These are phyloP conservation scores for Rhinogobio ventralis DNA, from an alignment of 2,797 vertebrate species.

Conservation along the genomic window DNA sequence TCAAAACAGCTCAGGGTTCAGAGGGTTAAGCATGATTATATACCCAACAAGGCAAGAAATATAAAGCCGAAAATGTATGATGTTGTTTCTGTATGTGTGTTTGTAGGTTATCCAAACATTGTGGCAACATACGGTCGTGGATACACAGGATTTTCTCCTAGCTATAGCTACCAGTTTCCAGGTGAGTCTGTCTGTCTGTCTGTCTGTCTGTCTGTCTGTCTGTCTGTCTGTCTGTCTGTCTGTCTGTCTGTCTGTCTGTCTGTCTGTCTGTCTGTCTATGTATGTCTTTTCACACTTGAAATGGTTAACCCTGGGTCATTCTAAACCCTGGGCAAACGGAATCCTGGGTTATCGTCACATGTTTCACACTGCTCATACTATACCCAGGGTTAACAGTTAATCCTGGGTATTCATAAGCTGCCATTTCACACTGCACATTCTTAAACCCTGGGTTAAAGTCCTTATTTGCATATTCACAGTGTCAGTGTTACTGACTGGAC, in stretches of 20 bases:
- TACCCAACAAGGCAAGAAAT: background rate
- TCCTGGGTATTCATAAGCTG: too few species aligned
- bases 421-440: too few species aligned
- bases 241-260: constrained; percentile 64
- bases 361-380: too few species aligned
- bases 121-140: constrained; percentile 97
- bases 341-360: too few species aligned
- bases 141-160: constrained; percentile 98
- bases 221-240: constrained; percentile 47
- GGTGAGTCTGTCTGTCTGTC: constrained; percentile 76
- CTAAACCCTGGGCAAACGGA: too few species aligned
- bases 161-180: constrained; percentile 99
- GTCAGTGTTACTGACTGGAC: too few species aligned
- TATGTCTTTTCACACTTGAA: too few species aligned
- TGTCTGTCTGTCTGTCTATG: constrained; percentile 51
- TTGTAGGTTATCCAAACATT: constrained; percentile 96
- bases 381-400: too few species aligned
- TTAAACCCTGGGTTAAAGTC: too few species aligned
- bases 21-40: background rate
- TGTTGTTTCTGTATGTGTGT: constrained; percentile 8
- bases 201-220: background rate
- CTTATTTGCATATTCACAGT: too few species aligned
- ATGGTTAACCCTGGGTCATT: too few species aligned
- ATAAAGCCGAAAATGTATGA: background rate
- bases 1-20: too few species aligned